Evolutionary conservation across 1,140 invertebrate genomes (phyloP), one percentile per base, ranked within the genome.

Genomic region (Hycleus cichorii): DNA sequence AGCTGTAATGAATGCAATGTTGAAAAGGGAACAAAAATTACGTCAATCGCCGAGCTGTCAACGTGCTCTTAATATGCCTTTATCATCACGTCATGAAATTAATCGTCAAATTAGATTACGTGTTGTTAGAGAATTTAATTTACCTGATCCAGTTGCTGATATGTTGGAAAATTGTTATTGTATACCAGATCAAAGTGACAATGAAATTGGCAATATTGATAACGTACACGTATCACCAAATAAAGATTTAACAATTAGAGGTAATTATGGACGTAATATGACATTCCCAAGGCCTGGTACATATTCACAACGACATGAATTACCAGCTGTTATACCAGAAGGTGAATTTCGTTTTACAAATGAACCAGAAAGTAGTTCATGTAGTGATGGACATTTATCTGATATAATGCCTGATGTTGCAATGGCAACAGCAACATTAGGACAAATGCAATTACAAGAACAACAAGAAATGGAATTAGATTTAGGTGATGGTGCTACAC

Each of bases 101-200:
- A 83, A 83, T 63, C 78, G 85, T 45, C 83, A 88, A 69, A 85
- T 96, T 32, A 85, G 91, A 45, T 74, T 97, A 56, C 80, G 93
- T 4, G 92, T 95, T 1, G 93, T 96, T 0, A 80, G 95, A 39
- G 94, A 97, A 74, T 94, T 95, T 73, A 94, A 94, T 70, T 80
- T 95, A 40, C 95, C 95, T 0, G 95, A 97, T 74, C 82, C 87
- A 6, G 91, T 94, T 8, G 89, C 91, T 0, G 89, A 95, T 73
- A 80, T 93, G 44, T 74, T 94, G 27, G 88, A 92, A 69, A 76
- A 66, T 48, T 63, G 74, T 72, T 42, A 62, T 71, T 67, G 60
- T 52, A 45, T 70, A 38, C 63, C 69, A 8, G 68, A 69, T 46
- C 52, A 60, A 40, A 66, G 59, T 49, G 67, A 69, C 46, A 65